Evolutionary conservation across 2,888 invertebrate genomes (phyloP), one percentile per base, ranked within the genome.

Genomic region (Cancer borealis): DNA sequence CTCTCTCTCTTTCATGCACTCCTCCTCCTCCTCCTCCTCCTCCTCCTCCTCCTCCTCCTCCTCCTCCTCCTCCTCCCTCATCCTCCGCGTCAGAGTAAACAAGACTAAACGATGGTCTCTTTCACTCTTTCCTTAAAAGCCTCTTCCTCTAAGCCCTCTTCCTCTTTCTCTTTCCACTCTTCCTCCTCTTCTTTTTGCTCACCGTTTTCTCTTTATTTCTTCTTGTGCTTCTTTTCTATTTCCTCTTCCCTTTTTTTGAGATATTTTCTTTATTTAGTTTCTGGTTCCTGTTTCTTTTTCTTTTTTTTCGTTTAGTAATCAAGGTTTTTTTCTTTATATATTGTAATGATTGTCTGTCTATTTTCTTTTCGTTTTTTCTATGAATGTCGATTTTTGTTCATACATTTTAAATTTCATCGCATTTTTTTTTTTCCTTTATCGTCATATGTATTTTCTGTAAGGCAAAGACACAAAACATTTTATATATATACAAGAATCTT

Each of bases 91-190:
- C 79, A 79, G 26, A 30, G 79, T 79, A 79, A 79, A 79, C 79
- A 79, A 79, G 79, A 30, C 79, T 79, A 79, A 79, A 79, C 79
- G 79, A 79, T 79, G 30, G 79, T 79, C 79, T 79, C 79, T 79
- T 79, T 79, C 79, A 79, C 79, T 79, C 79, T 79, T 30, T 14
- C 79, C 30, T 79, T 79, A 79, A 30, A 30, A 79, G 79, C 79
- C 79, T 79, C 79, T 30, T 79, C 79, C 21, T 79, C 79, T 79
- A 66, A 66, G 66, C 30, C 26, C 21, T 79, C 79, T 79, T 79
- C 79, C 21, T 79, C 79, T 30, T 79, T 21, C 30, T 79, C 79
- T 12, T 79, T 30, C 79, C 21, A 3, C 79, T 79, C 30, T 30
- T 79, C 79, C 79, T 79, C 79, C 10, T 79, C 79, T 21, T 79